Evolutionary conservation across 2,888 invertebrate species (phyloP).

Genomic region (Melanophora roralis): DNA sequence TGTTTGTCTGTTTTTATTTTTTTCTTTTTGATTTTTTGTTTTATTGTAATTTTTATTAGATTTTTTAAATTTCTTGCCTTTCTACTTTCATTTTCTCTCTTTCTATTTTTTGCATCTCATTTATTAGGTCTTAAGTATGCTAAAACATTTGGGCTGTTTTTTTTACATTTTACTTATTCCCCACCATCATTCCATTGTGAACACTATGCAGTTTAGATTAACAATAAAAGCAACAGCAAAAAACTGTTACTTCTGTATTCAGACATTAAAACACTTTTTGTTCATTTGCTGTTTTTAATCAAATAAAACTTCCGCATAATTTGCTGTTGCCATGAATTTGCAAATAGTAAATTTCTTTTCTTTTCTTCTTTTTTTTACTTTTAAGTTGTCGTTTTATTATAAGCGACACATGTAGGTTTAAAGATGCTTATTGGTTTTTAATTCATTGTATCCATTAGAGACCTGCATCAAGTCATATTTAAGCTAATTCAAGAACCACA

Average conservation of each 20-base stretch:
- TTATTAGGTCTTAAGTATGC: constrained; percentile 23
- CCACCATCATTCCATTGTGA: neutral
- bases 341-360: constrained; percentile 13
- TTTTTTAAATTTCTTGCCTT: constrained; percentile 44
- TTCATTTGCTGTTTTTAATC: constrained; percentile 27
- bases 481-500: no score
- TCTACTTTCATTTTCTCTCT: constrained; percentile 54
- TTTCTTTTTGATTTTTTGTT: neutral
- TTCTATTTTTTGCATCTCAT: constrained; percentile 14
- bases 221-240: neutral
- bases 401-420: no score
- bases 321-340: constrained; percentile 49
- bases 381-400: neutral
- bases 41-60: neutral
- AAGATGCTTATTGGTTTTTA: no score
- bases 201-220: neutral
- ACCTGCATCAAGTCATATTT: no score
- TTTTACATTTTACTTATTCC: neutral
- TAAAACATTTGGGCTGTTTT: constrained; percentile 26
- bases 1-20: neutral
- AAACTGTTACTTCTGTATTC: constrained; percentile 2
- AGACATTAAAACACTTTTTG: constrained; percentile 7
- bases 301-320: constrained; percentile 61
- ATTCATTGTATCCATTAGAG: no score
- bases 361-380: neutral